Conservation (phyloP, 2,113 vertebrate species). For the Thamnophis sirtalis region DNA sequence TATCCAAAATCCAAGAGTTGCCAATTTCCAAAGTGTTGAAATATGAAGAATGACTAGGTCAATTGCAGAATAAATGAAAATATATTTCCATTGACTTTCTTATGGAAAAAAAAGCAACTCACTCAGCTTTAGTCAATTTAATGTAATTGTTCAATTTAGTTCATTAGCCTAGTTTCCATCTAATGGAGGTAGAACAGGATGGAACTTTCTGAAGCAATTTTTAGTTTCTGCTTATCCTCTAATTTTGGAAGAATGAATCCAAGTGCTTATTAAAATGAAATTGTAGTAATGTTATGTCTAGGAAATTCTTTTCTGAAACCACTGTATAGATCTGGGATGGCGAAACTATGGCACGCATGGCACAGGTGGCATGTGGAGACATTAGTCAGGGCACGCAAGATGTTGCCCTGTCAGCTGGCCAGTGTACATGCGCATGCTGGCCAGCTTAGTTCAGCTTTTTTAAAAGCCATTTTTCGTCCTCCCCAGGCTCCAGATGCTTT, state of each 20-base stretch:
- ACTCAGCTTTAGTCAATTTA: conserved; percentile 21
- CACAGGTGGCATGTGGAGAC: too few relatives aligned
- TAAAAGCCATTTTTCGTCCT: too few relatives aligned
- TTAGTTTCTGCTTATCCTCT: conserved; percentile 7
- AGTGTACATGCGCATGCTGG: too few relatives aligned
- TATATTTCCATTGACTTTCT: conserved; percentile 4
- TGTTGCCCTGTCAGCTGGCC: too few relatives aligned
- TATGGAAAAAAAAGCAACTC: conserved; percentile 9
- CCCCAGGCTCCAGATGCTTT: too few relatives aligned
- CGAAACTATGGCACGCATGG: too few relatives aligned
- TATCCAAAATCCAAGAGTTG: background rate
- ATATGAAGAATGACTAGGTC: conserved; percentile 29
- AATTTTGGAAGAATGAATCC: conserved; percentile 7
- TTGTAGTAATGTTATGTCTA: conserved; percentile 1
- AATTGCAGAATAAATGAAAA: conserved; percentile 32
- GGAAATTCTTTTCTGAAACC: background rate
- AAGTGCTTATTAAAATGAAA: conserved; percentile 6
- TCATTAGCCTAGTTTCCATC: conserved; percentile 25
- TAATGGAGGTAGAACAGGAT: conserved; percentile 17
- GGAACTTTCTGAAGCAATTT: conserved; percentile 13
- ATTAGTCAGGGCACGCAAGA: too few relatives aligned
- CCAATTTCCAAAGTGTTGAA: conserved; percentile 18
- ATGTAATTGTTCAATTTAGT: conserved; percentile 31
- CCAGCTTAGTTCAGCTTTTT: too few relatives aligned
- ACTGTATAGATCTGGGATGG: background rate